phyloP scores from a whole-genome alignment of 2,888 invertebrate genomes.

The Horisme vitalbata region DNA sequence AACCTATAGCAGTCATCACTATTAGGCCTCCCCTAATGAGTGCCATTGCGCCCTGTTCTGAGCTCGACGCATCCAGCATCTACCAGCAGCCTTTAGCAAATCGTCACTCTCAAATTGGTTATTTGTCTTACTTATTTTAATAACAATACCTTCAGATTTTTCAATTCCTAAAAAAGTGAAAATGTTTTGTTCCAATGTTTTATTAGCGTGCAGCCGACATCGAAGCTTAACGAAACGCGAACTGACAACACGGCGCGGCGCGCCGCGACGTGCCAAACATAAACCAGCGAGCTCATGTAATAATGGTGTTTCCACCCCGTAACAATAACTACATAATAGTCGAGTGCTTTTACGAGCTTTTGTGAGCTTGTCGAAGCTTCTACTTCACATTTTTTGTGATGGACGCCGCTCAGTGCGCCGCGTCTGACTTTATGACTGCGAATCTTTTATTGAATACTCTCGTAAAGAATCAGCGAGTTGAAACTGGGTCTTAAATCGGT shows the following conservation, averaged over 20 bases:
- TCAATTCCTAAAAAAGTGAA: too few relatives aligned
- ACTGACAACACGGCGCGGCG: slow-evolving; percentile 45
- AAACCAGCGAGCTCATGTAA: slow-evolving; percentile 72
- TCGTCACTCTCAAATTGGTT: too few relatives aligned
- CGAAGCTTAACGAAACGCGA: slow-evolving; percentile 16
- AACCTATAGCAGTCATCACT: too few relatives aligned
- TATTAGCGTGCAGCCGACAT: background rate
- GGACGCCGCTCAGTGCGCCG: slow-evolving; percentile 59
- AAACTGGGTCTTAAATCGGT: slow-evolving; percentile 52
- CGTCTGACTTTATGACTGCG: slow-evolving; percentile 59
- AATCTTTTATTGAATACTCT: slow-evolving; percentile 78
- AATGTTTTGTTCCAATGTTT: too few relatives aligned
- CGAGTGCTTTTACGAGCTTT: slow-evolving; percentile 82
- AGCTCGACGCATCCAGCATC: too few relatives aligned
- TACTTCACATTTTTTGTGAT: slow-evolving; percentile 74
- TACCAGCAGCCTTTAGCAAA: too few relatives aligned
- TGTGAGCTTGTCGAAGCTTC: slow-evolving; percentile 79
- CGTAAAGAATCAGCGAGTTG: slow-evolving; percentile 51
- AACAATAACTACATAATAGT: slow-evolving; percentile 83
- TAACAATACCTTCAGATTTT: too few relatives aligned
- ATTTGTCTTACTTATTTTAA: too few relatives aligned
- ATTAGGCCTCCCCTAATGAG: too few relatives aligned
- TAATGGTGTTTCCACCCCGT: slow-evolving; percentile 82
- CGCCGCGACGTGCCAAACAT: slow-evolving; percentile 66
- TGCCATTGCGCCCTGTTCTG: too few relatives aligned